phyloP scores from a whole-genome alignment of 2,113 vertebrate species.

The Notiomystis cincta region DNA sequence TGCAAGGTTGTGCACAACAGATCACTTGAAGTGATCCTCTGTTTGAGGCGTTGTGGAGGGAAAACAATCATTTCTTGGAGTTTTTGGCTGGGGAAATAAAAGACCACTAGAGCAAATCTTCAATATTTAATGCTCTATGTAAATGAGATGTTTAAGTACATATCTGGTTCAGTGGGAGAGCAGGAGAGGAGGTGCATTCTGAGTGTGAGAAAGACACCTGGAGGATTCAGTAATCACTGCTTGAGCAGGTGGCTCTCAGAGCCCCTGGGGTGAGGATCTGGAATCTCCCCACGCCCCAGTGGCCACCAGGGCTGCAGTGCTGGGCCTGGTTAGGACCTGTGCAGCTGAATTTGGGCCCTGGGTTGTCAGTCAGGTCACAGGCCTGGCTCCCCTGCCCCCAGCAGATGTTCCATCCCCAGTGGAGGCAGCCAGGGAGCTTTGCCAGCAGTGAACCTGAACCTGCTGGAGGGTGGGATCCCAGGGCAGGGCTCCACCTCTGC shows the following conservation, averaged over 20 bases:
- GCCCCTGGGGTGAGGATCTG: neutral
- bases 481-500: no score
- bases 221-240: neutral
- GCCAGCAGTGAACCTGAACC: no score
- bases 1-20: conserved; percentile 9
- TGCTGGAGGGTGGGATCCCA: no score
- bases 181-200: neutral
- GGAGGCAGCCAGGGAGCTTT: no score
- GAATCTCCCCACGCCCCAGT: neutral
- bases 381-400: neutral
- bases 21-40: neutral
- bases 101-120: neutral
- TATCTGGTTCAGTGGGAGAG: neutral
- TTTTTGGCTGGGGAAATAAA: conserved; percentile 10
- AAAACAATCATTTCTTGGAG: conserved; percentile 28
- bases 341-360: neutral
- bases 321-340: neutral
- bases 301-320: neutral
- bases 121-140: conserved; percentile 44
- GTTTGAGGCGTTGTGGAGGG: neutral
- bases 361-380: neutral
- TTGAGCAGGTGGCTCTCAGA: neutral
- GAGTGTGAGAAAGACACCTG: neutral
- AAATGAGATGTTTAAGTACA: conserved; percentile 50
- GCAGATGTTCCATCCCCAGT: neutral